These are phyloP conservation scores for Tricholauxania praeusta DNA, from an alignment of 2,888 invertebrate genomes.

Conservation along the genomic window DNA sequence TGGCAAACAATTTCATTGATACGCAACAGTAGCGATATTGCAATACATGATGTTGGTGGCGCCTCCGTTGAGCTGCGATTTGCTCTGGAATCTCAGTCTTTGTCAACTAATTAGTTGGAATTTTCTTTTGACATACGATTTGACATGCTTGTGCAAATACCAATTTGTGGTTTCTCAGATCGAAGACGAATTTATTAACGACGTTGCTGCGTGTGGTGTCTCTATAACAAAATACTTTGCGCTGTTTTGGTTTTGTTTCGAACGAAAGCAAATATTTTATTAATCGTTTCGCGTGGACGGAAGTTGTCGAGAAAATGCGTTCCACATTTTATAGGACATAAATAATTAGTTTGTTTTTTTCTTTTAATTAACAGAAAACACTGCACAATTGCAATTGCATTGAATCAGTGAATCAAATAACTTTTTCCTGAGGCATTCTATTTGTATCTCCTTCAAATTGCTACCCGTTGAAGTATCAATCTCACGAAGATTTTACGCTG, in stretches of 20 bases:
- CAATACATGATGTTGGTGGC: neutral
- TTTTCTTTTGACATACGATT: slow-evolving; percentile 11
- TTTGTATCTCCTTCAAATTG: no score
- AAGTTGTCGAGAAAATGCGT: neutral
- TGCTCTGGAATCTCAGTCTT: slow-evolving; percentile 5
- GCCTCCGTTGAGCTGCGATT: neutral
- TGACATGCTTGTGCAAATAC: neutral
- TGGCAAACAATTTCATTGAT: neutral
- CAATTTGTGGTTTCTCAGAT: neutral
- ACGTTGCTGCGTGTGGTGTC: slow-evolving; percentile 1
- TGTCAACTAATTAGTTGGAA: slow-evolving; percentile 11
- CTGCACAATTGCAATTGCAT: no score
- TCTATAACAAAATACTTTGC: slow-evolving; percentile 10
- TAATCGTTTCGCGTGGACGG: neutral
- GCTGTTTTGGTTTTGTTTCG: no score
- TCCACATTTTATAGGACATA: no score
- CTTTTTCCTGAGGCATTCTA: no score
- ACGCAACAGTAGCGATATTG: no score
- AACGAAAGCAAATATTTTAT: slow-evolving; percentile 4
- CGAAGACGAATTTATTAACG: no score
- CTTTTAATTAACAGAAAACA: no score
- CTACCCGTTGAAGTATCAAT: neutral
- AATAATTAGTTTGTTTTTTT: no score
- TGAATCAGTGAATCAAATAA: no score
- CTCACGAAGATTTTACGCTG: neutral